A percentile compares a stretch with the other conserved stretches of the same genome.
phyloP scores from a whole-genome alignment of 2,113 vertebrate genomes.

The Dicentrarchus labrax region DNA sequence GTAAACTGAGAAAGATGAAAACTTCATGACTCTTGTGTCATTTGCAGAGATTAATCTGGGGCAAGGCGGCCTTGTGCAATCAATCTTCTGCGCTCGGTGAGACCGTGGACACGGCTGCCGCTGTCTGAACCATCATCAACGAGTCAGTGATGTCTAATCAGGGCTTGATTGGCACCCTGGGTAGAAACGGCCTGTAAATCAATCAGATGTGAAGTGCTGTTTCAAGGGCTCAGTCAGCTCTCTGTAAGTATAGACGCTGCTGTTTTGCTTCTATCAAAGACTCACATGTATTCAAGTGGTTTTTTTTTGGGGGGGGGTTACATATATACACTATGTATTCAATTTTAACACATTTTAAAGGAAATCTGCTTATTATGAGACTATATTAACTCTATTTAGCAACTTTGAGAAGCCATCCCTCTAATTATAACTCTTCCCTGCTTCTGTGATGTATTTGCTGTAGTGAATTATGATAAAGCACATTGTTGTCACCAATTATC shows the following conservation, averaged over 20 bases:
- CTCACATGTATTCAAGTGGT: conserved; percentile 10
- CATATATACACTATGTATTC: not conserved
- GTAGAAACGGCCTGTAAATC: conserved; percentile 72
- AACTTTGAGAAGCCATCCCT: conserved; percentile 30
- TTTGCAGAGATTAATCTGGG: conserved; percentile 59
- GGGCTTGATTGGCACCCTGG: conserved; percentile 80
- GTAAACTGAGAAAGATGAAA: conserved; percentile 38
- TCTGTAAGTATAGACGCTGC: conserved; percentile 38
- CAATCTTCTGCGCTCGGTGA: conserved; percentile 50
- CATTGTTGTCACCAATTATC: conserved; percentile 71
- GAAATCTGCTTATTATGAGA: conserved; percentile 4
- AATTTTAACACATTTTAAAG: conserved; percentile 4
- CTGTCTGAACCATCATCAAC: conserved; percentile 67
- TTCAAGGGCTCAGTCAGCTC: conserved; percentile 64
- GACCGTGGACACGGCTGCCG: conserved; percentile 52
- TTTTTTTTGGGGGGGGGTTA: conserved; percentile 2
- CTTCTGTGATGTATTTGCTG: conserved; percentile 46
- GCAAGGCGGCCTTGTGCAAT: conserved; percentile 65
- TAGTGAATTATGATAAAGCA: conserved; percentile 65
- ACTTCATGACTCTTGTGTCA: conserved; percentile 48
- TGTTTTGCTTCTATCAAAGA: conserved; percentile 23
- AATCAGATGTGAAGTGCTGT: conserved; percentile 73
- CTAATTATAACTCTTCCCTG: conserved; percentile 50
- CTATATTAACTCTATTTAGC: conserved; percentile 24
- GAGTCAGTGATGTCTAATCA: conserved; percentile 75